Evolutionary conservation across 2,113 vertebrate genomes (phyloP), one percentile per base, ranked within the genome.

Genomic region (Antennarius striatus): DNA sequence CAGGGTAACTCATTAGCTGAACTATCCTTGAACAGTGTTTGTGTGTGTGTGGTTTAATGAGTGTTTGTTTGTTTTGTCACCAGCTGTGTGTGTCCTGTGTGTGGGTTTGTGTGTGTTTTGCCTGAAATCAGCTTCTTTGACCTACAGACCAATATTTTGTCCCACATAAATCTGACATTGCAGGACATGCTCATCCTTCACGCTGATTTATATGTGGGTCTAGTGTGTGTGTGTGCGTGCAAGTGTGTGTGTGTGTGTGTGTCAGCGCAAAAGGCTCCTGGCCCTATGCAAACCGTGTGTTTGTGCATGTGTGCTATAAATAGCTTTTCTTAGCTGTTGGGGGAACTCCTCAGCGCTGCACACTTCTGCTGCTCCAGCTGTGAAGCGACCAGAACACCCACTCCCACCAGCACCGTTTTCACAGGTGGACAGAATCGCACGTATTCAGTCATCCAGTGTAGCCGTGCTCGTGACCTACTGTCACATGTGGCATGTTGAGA

Each of bases 281-380:
- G 74, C 59, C 52, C 57, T 77, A 66, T 69, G 56, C 63, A 70
- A 73, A 73, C 76, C 58, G 55, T 56, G 10, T 46, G 56, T 63
- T 36, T 75, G 62, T 67, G 60, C 40, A 43, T 50, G 53, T 45
- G 48, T 36, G 63, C 87, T 90, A 91, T 89, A 83, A 90, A 91
- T 91, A 91, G 85, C 77, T 71, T 32, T 39, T 83, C 75, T 80
- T 84, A 65, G 85, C 83, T 88, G 68, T 71, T 82, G 81, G 86
- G 32, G 88, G 89, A 89, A 88, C 89, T 89, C 89, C 73, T 79
- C 86, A 89, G 75, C 89, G 87, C 82, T 75, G 79, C 68, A 69
- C 78, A 86, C 73, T 61, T 63, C 71, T 79, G 77, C 75, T 73
- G 60, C 68, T 83, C 83, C 87, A 87, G 86, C 86, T 87, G 84